Base-by-base conservation (phyloP, 1,140 invertebrate genomes). In the Microplitis demolitor region DNA sequence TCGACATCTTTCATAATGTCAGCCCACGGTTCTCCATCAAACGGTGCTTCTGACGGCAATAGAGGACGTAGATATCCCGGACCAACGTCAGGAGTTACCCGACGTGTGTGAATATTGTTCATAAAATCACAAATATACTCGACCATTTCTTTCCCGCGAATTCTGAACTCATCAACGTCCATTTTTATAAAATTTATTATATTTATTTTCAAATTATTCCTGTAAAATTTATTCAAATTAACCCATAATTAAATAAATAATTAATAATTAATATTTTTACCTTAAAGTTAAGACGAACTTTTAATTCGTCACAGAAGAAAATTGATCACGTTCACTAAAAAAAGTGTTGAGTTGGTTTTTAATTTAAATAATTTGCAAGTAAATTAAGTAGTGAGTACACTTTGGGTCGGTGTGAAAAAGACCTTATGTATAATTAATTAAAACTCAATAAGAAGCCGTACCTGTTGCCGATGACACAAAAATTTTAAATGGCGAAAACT, bases 41-140 rank as follows among this genome's bases (percentile, higher is more conserved):
- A 83, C 0, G 98, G 98, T 3, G 98, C 93, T 76, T 94, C 91
- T 13, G 89, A 78, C 0, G 98, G 97, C 70, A 99, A 86, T 51
- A 96, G 86, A 61, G 91, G 88, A 67, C 92, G 89, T 16, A 99
- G 89, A 86, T 99, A 99, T 4, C 97, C 97, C 4, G 95, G 96
- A 79, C 96, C 96, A 51, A 98, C 94, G 56, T 91, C 92, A 0
- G 97, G 96, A 3, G 95, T 97, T 0, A 98, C 97, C 53, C 96
- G 89, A 16, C 95, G 87, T 58, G 91, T 90, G 31, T 89, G 86
- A 67, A 99, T 92, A 39, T 93, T 97, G 71, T 93, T 95, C 90
- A 98, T 89, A 84, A 99, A 99, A 71, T 96, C 92, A 83, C 96
- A 97, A 72, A 99, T 98, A 84, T 98, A 99, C 81, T 99, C 98